phyloP scores from a whole-genome alignment of 2,888 invertebrate species.

The Cephonodes hylas region DNA sequence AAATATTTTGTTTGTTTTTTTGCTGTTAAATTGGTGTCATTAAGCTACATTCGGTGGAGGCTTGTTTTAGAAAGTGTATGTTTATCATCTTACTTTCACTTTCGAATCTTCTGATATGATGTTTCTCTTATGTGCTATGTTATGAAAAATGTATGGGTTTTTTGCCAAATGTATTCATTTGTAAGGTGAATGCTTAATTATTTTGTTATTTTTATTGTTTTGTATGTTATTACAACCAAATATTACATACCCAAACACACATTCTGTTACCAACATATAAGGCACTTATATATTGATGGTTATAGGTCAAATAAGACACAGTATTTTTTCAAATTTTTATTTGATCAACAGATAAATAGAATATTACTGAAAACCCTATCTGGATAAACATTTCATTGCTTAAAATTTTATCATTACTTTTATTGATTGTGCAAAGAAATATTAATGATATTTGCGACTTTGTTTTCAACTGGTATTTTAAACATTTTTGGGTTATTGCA shows the following conservation, averaged over 20 bases:
- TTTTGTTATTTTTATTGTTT: too few species aligned
- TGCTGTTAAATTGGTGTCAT: not conserved
- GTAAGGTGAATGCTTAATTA: too few species aligned
- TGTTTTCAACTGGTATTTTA: not conserved
- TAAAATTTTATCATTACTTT: too few species aligned
- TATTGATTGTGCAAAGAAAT: not conserved
- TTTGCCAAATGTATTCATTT: not conserved
- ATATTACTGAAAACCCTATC: too few species aligned
- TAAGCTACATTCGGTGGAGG: not conserved
- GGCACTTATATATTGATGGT: too few species aligned
- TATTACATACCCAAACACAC: too few species aligned
- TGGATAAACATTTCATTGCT: too few species aligned
- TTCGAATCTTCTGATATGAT: not conserved
- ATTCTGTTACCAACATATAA: too few species aligned
- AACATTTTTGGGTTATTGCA: not conserved
- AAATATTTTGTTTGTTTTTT: not conserved
- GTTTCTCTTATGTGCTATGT: not conserved
- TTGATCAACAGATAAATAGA: too few species aligned
- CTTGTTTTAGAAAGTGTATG: not conserved
- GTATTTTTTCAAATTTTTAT: too few species aligned
- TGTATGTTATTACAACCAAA: too few species aligned
- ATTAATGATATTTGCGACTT: not conserved
- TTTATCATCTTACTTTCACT: not conserved
- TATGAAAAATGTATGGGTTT: not conserved
- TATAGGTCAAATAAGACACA: too few species aligned